These are phyloP conservation scores for Aplidium turbinatum DNA, from an alignment of 23 tunicate species.

Conservation along the genomic window DNA sequence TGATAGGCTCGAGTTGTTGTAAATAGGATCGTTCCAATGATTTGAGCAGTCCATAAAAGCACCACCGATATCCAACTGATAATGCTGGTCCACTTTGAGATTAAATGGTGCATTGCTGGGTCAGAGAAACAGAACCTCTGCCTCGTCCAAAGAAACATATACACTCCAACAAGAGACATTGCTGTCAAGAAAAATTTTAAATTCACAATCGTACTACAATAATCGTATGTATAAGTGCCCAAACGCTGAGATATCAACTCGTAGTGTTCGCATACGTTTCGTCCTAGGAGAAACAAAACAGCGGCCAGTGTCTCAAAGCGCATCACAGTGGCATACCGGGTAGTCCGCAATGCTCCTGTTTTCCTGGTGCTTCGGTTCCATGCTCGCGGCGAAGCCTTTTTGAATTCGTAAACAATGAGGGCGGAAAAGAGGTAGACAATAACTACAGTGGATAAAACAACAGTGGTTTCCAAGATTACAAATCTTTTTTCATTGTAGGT, in stretches of 20 bases:
- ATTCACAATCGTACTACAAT: slow-evolving; percentile 42
- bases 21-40: slow-evolving; percentile 47
- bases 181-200: slow-evolving; percentile 41
- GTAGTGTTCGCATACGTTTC: slow-evolving; percentile 43
- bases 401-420: slow-evolving; percentile 26
- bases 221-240: slow-evolving; percentile 21
- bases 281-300: slow-evolving; percentile 21
- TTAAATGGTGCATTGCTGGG: slow-evolving; percentile 60
- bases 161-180: slow-evolving; percentile 34
- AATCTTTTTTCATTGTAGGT: slow-evolving; percentile 34
- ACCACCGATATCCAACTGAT: slow-evolving; percentile 38
- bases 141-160: slow-evolving; percentile 61
- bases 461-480: slow-evolving; percentile 37
- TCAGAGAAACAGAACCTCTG: slow-evolving; percentile 68
- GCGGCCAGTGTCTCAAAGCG: slow-evolving; percentile 18
- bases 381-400: background rate
- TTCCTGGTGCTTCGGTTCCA: background rate
- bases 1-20: slow-evolving; percentile 30
- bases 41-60: slow-evolving; percentile 22
- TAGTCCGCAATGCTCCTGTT: background rate
- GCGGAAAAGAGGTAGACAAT: slow-evolving; percentile 7
- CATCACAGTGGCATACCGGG: slow-evolving; percentile 31
- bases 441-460: slow-evolving; percentile 23
- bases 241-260: slow-evolving; percentile 44
- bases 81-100: slow-evolving; percentile 2